phyloP scores from a whole-genome alignment of 2,797 vertebrate species.

The Pangasius djambal region DNA sequence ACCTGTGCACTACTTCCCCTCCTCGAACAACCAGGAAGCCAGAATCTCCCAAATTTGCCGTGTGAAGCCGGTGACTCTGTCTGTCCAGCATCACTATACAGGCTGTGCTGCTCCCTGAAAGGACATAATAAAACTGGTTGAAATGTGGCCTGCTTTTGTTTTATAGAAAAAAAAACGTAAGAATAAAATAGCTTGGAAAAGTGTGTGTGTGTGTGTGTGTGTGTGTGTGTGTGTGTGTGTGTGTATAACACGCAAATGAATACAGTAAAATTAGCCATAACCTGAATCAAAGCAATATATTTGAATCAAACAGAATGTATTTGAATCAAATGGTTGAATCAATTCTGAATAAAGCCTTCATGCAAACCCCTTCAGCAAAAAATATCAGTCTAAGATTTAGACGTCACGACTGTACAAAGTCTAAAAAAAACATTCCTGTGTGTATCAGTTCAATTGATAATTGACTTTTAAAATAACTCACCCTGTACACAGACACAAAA shows the following conservation, averaged over 20 bases:
- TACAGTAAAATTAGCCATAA: not conserved
- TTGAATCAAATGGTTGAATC: not conserved
- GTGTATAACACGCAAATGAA: not conserved
- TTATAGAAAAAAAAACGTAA: too few relatives aligned
- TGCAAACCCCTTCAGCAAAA: not conserved
- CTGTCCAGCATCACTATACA: conserved; percentile 95
- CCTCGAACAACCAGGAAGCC: conserved; percentile 95
- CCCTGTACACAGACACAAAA: not conserved
- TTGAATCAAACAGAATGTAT: not conserved
- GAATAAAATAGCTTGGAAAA: too few relatives aligned
- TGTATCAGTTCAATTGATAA: not conserved
- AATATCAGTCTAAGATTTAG: not conserved
- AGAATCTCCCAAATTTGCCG: conserved; percentile 95
- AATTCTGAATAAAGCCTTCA: not conserved
- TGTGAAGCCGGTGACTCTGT: conserved; percentile 91
- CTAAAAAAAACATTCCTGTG: not conserved
- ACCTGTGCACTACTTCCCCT: conserved; percentile 95
- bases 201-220: not conserved
- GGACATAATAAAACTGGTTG: not conserved
- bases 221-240: not conserved
- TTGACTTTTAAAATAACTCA: not conserved
- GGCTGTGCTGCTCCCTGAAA: conserved; percentile 93
- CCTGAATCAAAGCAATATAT: not conserved
- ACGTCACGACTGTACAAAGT: not conserved
- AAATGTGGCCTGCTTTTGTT: not conserved